Base-by-base conservation (phyloP, 2,113 vertebrate species). In the Lepus europaeus region DNA sequence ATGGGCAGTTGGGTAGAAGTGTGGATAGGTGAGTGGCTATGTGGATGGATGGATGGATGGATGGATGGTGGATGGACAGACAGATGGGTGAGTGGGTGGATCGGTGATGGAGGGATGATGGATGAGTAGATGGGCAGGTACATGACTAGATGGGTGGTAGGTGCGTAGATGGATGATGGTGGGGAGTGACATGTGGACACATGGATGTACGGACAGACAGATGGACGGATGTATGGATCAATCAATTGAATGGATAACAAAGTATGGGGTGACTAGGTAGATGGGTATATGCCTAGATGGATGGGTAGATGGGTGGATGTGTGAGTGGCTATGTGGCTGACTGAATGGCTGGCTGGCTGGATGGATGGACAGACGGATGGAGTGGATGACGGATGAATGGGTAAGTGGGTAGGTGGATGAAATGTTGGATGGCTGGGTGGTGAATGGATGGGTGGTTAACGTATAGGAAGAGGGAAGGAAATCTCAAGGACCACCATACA, bases 201-300 rank as follows among this genome's bases (percentile, higher is more conserved):
- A 45, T 49, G 5, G 9, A 1, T 53, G 0, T 7, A 2, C 12
- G 12, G 27, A 1, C 31, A 29, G 49, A 3, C 51, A 6, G 10
- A 3, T 45, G 10, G 6, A 3, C 33, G 2, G 19, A 5, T 89
- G 8, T 14, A 0, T 9, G 22, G 23, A 11, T n/a, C 13, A 25
- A 56, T 61, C 1, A 1, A 14, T 39, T 45, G 45, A 45, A 45
- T 45, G 45, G 45, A 45, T 45, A 45, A 45, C 45, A 45, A 45
- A 45, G 45, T 45, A 45, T 45, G 45, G 14, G 9, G 10, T 36
- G 13, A 8, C 23, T 25, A 23, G 4, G 0, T 68, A 8, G 17
- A 22, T 16, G 23, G 36, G 14, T 84, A 4, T 27, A 64, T 76
- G 14, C 19, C 19, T 64, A 23, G 31, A 17, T 74, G 14, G 27